Conservation (phyloP, 2,113 vertebrate species). For the Agapornis roseicollis region DNA sequence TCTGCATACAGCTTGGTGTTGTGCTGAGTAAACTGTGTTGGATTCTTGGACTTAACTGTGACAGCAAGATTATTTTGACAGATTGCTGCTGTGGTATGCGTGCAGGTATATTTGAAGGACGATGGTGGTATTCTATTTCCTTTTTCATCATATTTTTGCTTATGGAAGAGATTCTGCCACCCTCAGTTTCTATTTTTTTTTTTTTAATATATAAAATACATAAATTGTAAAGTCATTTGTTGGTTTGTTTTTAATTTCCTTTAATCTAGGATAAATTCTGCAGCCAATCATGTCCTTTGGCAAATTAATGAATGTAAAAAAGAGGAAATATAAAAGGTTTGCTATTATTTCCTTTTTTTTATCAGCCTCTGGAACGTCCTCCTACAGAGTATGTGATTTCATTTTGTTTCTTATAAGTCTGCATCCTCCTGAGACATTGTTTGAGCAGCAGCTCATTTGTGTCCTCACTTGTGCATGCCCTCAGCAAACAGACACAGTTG, state of each 20-base stretch:
- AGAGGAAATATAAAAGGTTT: conserved; percentile 4
- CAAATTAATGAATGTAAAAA: background rate
- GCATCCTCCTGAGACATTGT: background rate
- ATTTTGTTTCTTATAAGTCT: background rate
- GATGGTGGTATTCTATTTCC: background rate
- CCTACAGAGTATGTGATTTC: background rate
- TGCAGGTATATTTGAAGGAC: background rate
- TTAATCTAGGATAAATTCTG: background rate
- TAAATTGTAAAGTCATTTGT: background rate
- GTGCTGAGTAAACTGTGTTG: background rate
- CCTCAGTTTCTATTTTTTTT: background rate
- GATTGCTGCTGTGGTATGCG: background rate
- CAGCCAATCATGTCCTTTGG: background rate
- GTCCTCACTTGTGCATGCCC: background rate
- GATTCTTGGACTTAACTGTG: background rate
- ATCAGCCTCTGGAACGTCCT: background rate
- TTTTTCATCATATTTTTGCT: background rate
- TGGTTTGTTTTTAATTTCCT: background rate
- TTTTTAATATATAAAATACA: background rate
- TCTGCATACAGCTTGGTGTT: background rate
- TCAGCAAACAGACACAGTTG: background rate
- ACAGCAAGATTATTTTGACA: background rate
- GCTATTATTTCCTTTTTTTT: background rate
- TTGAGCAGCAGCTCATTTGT: background rate
- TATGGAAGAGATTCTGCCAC: background rate